Conservation (phyloP, 2,113 vertebrate genomes). For the Thinocorus orbignyianus region DNA sequence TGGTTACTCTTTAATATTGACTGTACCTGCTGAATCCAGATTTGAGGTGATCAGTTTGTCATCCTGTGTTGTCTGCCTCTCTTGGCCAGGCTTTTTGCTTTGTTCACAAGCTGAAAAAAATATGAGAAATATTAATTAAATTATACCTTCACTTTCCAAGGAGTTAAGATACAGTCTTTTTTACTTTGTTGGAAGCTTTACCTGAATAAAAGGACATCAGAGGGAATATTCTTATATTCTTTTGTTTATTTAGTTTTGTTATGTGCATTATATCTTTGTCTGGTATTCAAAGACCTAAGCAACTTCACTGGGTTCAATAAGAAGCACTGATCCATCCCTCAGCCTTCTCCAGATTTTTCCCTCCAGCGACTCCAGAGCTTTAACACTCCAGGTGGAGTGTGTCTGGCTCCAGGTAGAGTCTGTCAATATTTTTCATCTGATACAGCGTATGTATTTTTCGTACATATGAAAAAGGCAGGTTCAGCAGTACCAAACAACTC, state of each 20-base stretch:
- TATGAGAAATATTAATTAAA: not conserved
- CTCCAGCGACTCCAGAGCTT: not conserved
- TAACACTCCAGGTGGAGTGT: not conserved
- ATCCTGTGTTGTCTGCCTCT: not conserved
- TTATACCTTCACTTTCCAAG: not conserved
- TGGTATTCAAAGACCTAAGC: not conserved
- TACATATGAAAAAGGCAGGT: not conserved
- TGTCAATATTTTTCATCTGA: constrained; percentile 41
- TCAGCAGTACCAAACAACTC: not conserved
- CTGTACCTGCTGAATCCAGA: not conserved
- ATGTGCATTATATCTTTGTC: not conserved
- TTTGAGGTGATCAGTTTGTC: not conserved
- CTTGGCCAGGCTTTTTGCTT: not conserved
- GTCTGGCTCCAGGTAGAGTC: constrained; percentile 47
- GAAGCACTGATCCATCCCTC: not conserved
- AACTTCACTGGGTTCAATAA: constrained; percentile 18
- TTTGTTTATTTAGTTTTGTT: not conserved
- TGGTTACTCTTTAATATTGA: not conserved
- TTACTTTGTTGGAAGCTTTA: not conserved
- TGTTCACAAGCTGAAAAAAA: not conserved
- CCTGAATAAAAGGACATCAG: not conserved
- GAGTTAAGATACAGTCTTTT: not conserved
- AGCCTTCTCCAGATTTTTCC: not conserved
- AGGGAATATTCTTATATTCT: not conserved
- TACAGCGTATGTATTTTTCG: not conserved